A percentile compares a stretch with the other conserved stretches of the same genome.
Conservation (phyloP, 2,113 vertebrate genomes). For the Tragelaphus imberbis region DNA sequence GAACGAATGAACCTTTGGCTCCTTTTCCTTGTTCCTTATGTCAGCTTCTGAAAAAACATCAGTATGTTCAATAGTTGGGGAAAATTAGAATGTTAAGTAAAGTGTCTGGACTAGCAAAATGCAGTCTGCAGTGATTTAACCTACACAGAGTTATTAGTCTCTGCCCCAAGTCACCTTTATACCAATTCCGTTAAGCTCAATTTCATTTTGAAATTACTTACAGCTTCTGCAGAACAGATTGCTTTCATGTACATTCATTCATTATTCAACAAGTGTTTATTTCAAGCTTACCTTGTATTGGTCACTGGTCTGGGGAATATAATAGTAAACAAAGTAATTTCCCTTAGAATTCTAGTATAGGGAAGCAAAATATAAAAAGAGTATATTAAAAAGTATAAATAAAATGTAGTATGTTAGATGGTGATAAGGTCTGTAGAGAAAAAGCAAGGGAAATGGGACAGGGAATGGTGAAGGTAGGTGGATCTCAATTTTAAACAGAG, state of each 20-base stretch:
- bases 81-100: not conserved
- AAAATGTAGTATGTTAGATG: not conserved
- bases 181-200: not conserved
- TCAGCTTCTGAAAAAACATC: not conserved
- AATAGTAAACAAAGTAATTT: not conserved
- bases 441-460: not conserved
- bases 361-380: not conserved
- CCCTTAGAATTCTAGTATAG: not conserved
- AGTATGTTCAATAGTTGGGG: not conserved
- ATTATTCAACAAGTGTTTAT: slow-evolving; percentile 2
- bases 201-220: slow-evolving; percentile 11
- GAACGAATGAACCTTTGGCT: not conserved
- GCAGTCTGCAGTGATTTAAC: not conserved
- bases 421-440: not conserved
- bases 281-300: not conserved
- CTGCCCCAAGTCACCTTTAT: not conserved
- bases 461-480: rapidly evolving
- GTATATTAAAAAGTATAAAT: not conserved
- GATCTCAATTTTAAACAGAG: not conserved
- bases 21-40: not conserved
- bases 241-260: not conserved
- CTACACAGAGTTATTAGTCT: not conserved
- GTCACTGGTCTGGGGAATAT: not conserved
- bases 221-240: not conserved
- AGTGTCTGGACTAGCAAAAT: not conserved